Evolutionary conservation across 2,113 vertebrate genomes (phyloP), one percentile per base, ranked within the genome.

Genomic region (Rhinolophus ferrumequinum): DNA sequence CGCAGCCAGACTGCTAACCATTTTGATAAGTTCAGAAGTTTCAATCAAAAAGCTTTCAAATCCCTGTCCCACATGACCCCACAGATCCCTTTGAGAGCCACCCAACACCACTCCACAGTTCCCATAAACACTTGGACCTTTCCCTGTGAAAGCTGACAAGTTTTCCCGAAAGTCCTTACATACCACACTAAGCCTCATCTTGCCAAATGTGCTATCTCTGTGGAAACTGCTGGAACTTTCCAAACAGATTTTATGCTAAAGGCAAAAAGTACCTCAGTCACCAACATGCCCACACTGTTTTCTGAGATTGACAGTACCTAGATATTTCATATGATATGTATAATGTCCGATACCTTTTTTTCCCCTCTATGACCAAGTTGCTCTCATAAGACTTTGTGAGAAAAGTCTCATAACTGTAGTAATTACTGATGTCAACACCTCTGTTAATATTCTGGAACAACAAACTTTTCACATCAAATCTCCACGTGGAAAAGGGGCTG

Each of bases 401-500:
- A 94, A 97, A 97, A 76, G 52, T 93, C 88, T 98, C 94, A 30
- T 95, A 97, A 98, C 98, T 97, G 95, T 91, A 79, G 95, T 97
- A 98, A 98, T 98, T 98, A 98, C 95, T 97, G 96, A 93, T 98
- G 98, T 98, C 98, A 98, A 98, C 97, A 95, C 97, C 95, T 90
- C 94, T 96, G 95, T 98, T 98, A 98, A 98, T 98, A 98, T 98
- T 97, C 97, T 97, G 82, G 88, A 98, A 97, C 97, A 95, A 97
- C 98, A 98, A 98, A 97, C 97, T 97, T 98, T 98, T 98, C 96
- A 96, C 97, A 98, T 98, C 98, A 97, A 92, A 98, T 98, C 95
- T 98, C 97, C 97, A 96, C 92, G 88, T 97, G 97, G 98, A 98
- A 98, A 97, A 94, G 94, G 90, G 95, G 97, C 97, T 97, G 92